A percentile compares a stretch with the other conserved stretches of the same genome.
These are phyloP conservation scores for Brachynemurus nebulosus DNA, from an alignment of 2,888 invertebrate genomes.

Conservation along the genomic window DNA sequence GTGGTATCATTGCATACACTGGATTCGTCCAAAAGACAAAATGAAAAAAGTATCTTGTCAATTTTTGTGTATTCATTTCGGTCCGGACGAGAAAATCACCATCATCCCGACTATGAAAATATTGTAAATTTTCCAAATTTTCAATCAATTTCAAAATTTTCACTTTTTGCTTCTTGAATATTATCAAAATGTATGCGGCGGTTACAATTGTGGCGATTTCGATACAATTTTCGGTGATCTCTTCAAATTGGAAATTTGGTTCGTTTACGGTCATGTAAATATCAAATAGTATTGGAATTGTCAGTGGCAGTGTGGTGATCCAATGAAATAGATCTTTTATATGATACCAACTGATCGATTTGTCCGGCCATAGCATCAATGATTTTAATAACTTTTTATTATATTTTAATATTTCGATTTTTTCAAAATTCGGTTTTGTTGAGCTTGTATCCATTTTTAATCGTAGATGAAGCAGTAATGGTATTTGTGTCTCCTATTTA, in stretches of 20 bases:
- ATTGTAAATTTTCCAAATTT: background rate
- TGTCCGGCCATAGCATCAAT: background rate
- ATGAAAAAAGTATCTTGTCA: background rate
- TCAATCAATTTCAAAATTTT: background rate
- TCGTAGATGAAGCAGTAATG: too few species aligned
- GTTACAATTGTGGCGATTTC: background rate
- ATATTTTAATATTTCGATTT: background rate
- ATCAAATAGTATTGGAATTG: background rate
- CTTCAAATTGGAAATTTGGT: conserved; percentile 1
- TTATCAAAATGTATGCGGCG: background rate
- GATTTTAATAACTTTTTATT: background rate
- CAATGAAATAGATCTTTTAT: background rate
- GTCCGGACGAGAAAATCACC: background rate
- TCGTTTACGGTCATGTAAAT: background rate
- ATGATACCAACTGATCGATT: background rate
- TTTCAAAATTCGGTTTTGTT: too few species aligned
- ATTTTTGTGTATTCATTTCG: background rate
- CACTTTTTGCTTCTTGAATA: background rate
- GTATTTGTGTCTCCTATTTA: too few species aligned
- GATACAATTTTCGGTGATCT: background rate
- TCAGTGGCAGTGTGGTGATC: background rate
- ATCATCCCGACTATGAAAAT: background rate
- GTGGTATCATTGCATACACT: background rate
- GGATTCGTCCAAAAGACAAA: background rate
- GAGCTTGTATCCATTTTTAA: too few species aligned